phyloP scores from a whole-genome alignment of 2,888 invertebrate species.

The Parasteatoda lunata region DNA sequence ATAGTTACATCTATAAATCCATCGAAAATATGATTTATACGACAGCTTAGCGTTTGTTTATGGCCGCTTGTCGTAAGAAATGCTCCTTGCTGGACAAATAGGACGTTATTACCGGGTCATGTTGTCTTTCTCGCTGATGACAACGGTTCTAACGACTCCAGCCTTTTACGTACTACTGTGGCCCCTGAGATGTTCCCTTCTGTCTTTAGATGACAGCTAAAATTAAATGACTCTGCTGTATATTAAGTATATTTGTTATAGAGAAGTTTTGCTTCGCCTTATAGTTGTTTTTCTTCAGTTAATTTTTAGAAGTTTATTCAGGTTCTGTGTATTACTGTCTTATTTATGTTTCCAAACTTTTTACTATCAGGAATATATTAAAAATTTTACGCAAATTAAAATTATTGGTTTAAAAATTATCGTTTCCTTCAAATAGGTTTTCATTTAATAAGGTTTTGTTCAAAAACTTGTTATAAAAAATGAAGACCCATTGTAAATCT shows the following conservation, averaged over 20 bases:
- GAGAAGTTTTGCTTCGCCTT: not conserved
- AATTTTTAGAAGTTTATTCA: not conserved
- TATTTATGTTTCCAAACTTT: too few species aligned
- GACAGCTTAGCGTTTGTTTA: slow-evolving; percentile 46
- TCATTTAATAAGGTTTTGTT: too few species aligned
- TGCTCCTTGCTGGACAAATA: slow-evolving; percentile 39
- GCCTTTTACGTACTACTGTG: not conserved
- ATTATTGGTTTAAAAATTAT: too few species aligned
- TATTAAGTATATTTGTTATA: slow-evolving; percentile 28
- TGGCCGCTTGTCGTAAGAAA: slow-evolving; percentile 42
- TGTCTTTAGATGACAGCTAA: not conserved
- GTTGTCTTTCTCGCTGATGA: slow-evolving; percentile 27
- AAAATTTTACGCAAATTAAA: too few species aligned
- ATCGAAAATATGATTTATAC: slow-evolving; percentile 45
- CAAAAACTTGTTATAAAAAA: too few species aligned
- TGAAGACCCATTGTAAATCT: too few species aligned
- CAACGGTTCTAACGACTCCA: slow-evolving; percentile 29
- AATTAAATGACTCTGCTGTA: not conserved
- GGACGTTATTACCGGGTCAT: slow-evolving; percentile 40
- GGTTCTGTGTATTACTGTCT: not conserved
- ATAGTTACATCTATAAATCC: slow-evolving; percentile 39
- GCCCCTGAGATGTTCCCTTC: not conserved
- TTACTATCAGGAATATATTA: too few species aligned
- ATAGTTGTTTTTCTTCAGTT: not conserved
- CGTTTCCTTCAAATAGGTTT: too few species aligned